These are phyloP conservation scores for Xylocampa areola DNA, from an alignment of 2,888 invertebrate species.

Conservation along the genomic window DNA sequence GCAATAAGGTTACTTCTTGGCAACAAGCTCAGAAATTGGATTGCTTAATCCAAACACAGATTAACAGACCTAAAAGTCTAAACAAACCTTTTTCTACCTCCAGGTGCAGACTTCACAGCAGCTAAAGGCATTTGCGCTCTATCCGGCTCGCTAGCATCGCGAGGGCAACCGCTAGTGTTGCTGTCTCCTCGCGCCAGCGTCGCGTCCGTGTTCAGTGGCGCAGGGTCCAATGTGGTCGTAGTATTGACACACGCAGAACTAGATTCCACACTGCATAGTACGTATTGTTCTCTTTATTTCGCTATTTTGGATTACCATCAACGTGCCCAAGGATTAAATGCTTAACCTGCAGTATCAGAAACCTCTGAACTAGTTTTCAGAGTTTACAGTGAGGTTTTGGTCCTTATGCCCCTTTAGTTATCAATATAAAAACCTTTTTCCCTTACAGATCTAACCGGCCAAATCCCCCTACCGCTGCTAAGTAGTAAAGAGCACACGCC, in stretches of 20 bases:
- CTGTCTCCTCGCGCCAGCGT: constrained; percentile 92
- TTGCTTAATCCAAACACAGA: too few species aligned
- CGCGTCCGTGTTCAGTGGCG: constrained; percentile 92
- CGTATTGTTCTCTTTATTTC: constrained; percentile 8
- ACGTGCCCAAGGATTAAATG: too few species aligned
- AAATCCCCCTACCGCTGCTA: constrained; percentile 74
- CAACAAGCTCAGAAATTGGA: too few species aligned
- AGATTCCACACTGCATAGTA: constrained; percentile 89
- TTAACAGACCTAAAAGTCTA: too few species aligned
- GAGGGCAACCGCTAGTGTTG: constrained; percentile 93
- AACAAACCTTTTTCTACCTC: constrained; percentile 49
- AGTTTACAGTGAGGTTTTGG: too few species aligned
- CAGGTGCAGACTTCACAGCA: constrained; percentile 96
- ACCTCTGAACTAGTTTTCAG: too few species aligned
- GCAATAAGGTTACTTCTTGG: too few species aligned
- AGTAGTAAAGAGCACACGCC: constrained; percentile 69
- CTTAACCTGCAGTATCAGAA: too few species aligned
- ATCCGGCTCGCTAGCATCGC: constrained; percentile 92
- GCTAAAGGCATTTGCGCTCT: constrained; percentile 95
- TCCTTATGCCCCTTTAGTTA: too few species aligned
- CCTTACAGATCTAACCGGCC: constrained; percentile 79
- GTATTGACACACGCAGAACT: constrained; percentile 90
- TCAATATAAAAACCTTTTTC: not conserved
- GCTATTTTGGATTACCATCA: not conserved
- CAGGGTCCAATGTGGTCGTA: constrained; percentile 90